Evolutionary conservation across 2,113 vertebrate species (phyloP).

Genomic region (Heterotilapia buettikoferi): DNA sequence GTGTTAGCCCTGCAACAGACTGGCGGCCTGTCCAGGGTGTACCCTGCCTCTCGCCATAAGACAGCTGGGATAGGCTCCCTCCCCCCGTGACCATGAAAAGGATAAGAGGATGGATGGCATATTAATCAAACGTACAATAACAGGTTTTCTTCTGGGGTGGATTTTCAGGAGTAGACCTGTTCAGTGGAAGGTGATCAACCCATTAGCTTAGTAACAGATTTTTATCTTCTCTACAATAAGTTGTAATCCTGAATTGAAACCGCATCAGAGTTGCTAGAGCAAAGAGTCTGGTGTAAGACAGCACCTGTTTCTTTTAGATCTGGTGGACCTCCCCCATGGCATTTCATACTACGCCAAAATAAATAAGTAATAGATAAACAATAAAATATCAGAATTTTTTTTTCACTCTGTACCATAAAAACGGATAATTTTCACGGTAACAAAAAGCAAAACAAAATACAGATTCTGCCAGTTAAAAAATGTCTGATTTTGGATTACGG

Average conservation of each 20-base stretch:
- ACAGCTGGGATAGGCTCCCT: not conserved
- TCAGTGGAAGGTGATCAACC: not conserved
- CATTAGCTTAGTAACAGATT: not conserved
- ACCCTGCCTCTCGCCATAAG: accelerated
- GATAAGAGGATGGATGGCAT: not conserved
- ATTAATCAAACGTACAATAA: not conserved
- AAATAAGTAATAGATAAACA: not conserved
- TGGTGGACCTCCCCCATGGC: not conserved
- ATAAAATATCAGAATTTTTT: not conserved
- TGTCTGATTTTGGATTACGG: not conserved
- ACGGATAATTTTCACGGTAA: accelerated
- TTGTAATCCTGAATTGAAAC: not conserved
- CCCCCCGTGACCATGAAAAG: not conserved
- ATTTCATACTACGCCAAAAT: not conserved
- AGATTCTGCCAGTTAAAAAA: not conserved
- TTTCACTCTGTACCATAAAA: not conserved
- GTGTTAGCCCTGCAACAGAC: not conserved
- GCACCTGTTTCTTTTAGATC: not conserved
- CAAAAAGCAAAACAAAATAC: not conserved
- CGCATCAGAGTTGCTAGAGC: not conserved
- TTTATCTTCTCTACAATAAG: not conserved
- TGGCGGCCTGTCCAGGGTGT: not conserved
- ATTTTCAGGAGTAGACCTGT: not conserved
- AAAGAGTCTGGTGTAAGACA: not conserved
- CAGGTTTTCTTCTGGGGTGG: accelerated